These are phyloP conservation scores for Proteles cristata DNA, from an alignment of 2,113 vertebrate species.

Conservation along the genomic window DNA sequence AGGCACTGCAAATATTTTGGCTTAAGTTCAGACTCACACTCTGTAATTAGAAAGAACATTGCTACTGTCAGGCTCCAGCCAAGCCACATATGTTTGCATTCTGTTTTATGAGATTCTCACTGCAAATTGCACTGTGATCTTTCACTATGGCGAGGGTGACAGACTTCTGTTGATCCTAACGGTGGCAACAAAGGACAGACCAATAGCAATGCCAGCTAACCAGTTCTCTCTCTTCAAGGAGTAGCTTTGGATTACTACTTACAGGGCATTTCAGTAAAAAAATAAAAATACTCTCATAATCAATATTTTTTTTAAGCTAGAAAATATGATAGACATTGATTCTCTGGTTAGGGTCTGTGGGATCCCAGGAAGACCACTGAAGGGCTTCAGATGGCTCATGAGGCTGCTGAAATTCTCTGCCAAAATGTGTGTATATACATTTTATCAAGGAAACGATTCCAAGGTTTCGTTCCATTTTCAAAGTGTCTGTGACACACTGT, in stretches of 20 bases:
- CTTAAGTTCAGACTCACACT: conserved; percentile 5
- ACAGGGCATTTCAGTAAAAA: conserved; percentile 15
- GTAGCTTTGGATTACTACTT: not conserved
- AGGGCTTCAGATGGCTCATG: not conserved
- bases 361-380: not conserved
- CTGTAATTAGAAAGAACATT: conserved; percentile 54
- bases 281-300: not conserved
- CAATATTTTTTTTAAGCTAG: not conserved
- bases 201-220: not conserved
- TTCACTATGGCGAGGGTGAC: accelerated
- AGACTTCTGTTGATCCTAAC: not conserved
- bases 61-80: not conserved
- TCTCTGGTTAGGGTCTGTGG: not conserved
- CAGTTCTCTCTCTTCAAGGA: not conserved
- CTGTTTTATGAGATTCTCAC: not conserved
- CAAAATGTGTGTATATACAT: not conserved
- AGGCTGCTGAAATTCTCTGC: not conserved
- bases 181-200: not conserved
- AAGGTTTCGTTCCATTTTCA: not conserved
- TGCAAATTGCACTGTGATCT: not conserved
- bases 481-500: not conserved
- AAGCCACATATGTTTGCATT: not conserved
- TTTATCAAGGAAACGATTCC: not conserved
- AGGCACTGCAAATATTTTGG: conserved; percentile 31
- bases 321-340: not conserved